Evolutionary conservation across 2,888 invertebrate species (phyloP).

Genomic region (Antitype chi): DNA sequence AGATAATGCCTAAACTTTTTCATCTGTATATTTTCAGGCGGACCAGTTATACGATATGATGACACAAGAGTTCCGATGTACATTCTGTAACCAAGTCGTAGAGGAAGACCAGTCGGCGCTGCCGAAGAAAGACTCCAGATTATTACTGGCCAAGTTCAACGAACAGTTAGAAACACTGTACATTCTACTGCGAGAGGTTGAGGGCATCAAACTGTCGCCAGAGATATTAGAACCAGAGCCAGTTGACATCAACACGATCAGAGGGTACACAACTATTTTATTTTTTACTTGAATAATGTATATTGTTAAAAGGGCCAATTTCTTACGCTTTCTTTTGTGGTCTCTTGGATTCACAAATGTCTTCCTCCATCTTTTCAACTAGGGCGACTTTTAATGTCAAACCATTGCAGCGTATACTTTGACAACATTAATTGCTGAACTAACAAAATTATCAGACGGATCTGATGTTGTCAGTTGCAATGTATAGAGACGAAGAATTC

Average conservation of each 20-base stretch:
- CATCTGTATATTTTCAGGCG: constrained; percentile 88
- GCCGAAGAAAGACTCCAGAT: constrained; percentile 97
- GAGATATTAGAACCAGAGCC: constrained; percentile 99
- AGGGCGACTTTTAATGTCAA: not conserved
- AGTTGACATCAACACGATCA: constrained; percentile 95
- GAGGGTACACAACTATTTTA: constrained; percentile 90
- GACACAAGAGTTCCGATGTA: constrained; percentile 97
- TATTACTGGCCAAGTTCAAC: constrained; percentile 97
- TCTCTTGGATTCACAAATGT: no score
- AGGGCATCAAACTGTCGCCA: constrained; percentile 97
- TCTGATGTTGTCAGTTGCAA: not conserved
- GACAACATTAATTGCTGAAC: not conserved
- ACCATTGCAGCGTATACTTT: not conserved
- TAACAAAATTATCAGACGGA: no score
- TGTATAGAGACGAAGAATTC: not conserved
- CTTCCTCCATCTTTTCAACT: not conserved
- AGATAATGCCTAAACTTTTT: not conserved
- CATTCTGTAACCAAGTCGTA: constrained; percentile 96
- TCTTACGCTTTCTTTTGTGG: no score
- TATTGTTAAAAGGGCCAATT: no score
- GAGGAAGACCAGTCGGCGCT: constrained; percentile 98
- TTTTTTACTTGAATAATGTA: not conserved
- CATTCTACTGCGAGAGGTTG: constrained; percentile 96
- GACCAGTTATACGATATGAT: constrained; percentile 96
- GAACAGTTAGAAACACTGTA: constrained; percentile 98